A percentile compares a stretch with the other conserved stretches of the same genome.
These are phyloP conservation scores for Rhamphomyia laevipes DNA, from an alignment of 2,888 invertebrate species.

Conservation along the genomic window DNA sequence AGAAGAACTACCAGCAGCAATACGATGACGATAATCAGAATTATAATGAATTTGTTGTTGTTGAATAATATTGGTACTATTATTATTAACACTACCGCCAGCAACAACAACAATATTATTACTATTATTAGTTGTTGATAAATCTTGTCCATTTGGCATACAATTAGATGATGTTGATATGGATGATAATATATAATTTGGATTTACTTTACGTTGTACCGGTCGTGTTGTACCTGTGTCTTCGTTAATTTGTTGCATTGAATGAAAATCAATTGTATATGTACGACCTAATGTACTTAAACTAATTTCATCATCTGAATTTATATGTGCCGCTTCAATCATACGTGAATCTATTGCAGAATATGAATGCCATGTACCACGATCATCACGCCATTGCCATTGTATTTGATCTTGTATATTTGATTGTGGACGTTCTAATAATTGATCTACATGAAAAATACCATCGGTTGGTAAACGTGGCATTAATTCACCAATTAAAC, in stretches of 20 bases:
- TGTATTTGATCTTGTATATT: slow-evolving; percentile 65
- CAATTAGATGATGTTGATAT: slow-evolving; percentile 3
- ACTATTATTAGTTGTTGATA: slow-evolving; percentile 18
- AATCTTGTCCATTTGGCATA: slow-evolving; percentile 24
- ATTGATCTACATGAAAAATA: slow-evolving; percentile 84
- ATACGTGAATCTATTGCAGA: slow-evolving; percentile 86
- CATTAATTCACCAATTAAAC: slow-evolving; percentile 93
- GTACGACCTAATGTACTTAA: slow-evolving; percentile 84
- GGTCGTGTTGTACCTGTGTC: slow-evolving; percentile 90
- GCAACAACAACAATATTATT: not conserved
- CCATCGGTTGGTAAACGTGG: slow-evolving; percentile 91
- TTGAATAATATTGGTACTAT: not conserved
- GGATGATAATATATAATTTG: slow-evolving; percentile 41
- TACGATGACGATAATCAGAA: no score
- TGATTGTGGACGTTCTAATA: slow-evolving; percentile 64
- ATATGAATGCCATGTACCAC: slow-evolving; percentile 87
- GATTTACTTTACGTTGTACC: slow-evolving; percentile 69
- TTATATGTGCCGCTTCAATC: slow-evolving; percentile 87
- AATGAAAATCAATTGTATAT: slow-evolving; percentile 91
- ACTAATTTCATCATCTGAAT: slow-evolving; percentile 91
- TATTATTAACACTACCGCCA: not conserved
- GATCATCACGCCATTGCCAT: slow-evolving; percentile 97
- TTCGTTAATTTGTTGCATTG: slow-evolving; percentile 98
- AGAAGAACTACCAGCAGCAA: not conserved
- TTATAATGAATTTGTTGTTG: not conserved